Percentiles rank a stretch among this genome's conserved stretches.
These are phyloP conservation scores for Pediacus dermestoides DNA, from an alignment of 2,888 invertebrate species.

Conservation along the genomic window DNA sequence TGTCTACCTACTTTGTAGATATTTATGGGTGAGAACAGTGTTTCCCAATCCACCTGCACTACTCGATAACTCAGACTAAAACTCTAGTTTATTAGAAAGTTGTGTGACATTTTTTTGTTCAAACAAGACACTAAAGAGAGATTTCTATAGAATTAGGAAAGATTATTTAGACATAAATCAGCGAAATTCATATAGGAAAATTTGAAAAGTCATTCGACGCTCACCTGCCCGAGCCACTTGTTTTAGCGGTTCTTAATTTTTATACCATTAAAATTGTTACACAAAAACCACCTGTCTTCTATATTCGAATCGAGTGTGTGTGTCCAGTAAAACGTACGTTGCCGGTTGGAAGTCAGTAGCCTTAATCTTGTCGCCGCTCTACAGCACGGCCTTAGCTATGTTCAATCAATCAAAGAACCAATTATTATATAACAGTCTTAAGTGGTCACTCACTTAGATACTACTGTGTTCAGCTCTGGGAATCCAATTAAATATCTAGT, in stretches of 20 bases:
- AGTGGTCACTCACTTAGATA: slow-evolving; percentile 33
- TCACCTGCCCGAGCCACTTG: slow-evolving; percentile 5
- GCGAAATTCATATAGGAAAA: not conserved
- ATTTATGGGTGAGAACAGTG: too few species aligned
- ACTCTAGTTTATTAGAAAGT: too few species aligned
- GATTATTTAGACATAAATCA: too few species aligned
- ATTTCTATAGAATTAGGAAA: too few species aligned
- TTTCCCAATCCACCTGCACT: too few species aligned
- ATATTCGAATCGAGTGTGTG: slow-evolving; percentile 2
- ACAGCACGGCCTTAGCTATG: slow-evolving; percentile 25
- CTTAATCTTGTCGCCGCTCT: not conserved
- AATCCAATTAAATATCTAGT: slow-evolving; percentile 32
- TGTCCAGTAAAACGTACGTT: slow-evolving; percentile 2
- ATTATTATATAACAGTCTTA: slow-evolving; percentile 37
- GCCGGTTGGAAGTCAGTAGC: slow-evolving; percentile 7
- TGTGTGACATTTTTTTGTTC: too few species aligned
- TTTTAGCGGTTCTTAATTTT: too few species aligned
- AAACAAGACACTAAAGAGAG: too few species aligned
- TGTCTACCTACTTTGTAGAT: too few species aligned
- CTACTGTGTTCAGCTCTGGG: slow-evolving; percentile 30
- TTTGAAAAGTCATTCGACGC: too few species aligned
- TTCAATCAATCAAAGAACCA: slow-evolving; percentile 35
- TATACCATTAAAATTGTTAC: too few species aligned
- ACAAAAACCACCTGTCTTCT: not conserved
- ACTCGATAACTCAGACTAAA: too few species aligned